Evolutionary conservation across 2,888 invertebrate species (phyloP).

Genomic region (Apamea monoglypha): DNA sequence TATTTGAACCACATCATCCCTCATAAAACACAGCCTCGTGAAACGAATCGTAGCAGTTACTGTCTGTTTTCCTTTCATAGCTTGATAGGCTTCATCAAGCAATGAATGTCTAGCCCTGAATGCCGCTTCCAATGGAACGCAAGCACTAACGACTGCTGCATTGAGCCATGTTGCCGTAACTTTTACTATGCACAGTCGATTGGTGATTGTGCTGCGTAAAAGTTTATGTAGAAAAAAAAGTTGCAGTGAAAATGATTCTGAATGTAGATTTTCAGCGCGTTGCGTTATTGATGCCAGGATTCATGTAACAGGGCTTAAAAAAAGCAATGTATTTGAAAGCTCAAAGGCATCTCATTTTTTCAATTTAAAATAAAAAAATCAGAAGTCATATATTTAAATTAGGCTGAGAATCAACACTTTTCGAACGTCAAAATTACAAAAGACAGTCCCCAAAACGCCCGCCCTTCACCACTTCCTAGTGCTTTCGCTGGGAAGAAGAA

Average conservation of each 20-base stretch:
- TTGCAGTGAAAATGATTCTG: neutral
- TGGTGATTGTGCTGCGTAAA: neutral
- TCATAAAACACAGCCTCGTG: neutral
- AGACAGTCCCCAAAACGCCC: too few relatives aligned
- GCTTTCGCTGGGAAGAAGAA: too few relatives aligned
- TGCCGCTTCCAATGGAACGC: conserved; percentile 18
- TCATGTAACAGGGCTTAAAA: neutral
- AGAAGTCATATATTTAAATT: too few relatives aligned
- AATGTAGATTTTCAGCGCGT: neutral
- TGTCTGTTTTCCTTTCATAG: conserved; percentile 27
- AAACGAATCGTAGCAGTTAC: neutral
- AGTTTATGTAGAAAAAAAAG: conserved; percentile 2
- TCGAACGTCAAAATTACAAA: too few relatives aligned
- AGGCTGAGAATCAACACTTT: too few relatives aligned
- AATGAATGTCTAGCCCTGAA: conserved; percentile 2
- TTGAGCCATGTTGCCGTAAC: conserved; percentile 25
- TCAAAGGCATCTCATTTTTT: too few relatives aligned
- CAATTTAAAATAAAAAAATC: too few relatives aligned
- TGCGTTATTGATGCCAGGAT: neutral
- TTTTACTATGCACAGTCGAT: conserved; percentile 10
- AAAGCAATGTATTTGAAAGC: neutral
- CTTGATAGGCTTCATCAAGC: conserved; percentile 43
- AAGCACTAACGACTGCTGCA: conserved; percentile 46
- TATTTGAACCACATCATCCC: neutral
- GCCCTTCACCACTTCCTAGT: too few relatives aligned